Evolutionary conservation across 2,113 vertebrate genomes (phyloP).

Genomic region (Etheostoma cragini): DNA sequence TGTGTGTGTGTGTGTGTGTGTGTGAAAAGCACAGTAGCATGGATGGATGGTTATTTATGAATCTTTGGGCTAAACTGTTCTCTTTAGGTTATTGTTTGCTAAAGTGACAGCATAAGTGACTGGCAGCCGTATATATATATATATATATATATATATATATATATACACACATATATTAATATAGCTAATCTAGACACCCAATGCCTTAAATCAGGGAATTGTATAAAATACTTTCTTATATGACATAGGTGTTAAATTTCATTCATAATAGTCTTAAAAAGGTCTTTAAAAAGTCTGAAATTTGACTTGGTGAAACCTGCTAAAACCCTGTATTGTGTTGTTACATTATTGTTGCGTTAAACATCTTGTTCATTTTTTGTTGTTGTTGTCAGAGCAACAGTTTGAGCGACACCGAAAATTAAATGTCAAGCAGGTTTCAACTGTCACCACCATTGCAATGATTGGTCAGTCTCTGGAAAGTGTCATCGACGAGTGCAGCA

Average conservation of each 20-base stretch:
- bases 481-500: background rate
- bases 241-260: too few species aligned
- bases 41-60: background rate
- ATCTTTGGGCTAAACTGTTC: background rate
- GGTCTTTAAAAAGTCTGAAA: too few species aligned
- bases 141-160: too few species aligned
- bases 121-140: background rate
- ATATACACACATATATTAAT: too few species aligned
- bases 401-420: background rate
- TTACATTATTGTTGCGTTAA: background rate
- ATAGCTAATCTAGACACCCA: too few species aligned
- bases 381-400: background rate
- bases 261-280: too few species aligned
- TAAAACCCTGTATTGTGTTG: background rate
- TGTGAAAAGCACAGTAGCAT: slow-evolving; percentile 12
- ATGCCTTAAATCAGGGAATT: too few species aligned
- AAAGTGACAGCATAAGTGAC: slow-evolving; percentile 20
- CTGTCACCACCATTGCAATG: background rate
- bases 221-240: too few species aligned
- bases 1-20: background rate
- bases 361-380: background rate
- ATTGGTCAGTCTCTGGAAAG: slow-evolving; percentile 2
- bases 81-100: slow-evolving; percentile 20
- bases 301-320: too few species aligned
- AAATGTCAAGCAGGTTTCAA: background rate